A percentile compares a stretch with the other conserved stretches of the same genome.
Conservation (phyloP, 1,140 invertebrate species). For the Hycleus phaleratus region DNA sequence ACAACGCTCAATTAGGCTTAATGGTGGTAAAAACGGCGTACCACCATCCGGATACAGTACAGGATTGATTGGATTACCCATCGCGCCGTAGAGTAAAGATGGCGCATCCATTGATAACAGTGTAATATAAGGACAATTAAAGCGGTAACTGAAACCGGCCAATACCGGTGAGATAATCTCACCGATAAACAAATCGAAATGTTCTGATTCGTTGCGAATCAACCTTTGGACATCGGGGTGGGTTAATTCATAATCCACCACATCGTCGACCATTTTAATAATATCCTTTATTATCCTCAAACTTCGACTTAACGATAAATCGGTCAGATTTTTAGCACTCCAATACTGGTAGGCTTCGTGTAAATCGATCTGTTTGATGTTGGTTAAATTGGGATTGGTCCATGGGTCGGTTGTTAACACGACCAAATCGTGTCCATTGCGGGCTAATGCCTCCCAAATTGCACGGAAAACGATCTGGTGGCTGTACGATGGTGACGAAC, state of each 20-base stretch:
- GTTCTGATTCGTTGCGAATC: conserved; percentile 29
- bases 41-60: conserved; percentile 28
- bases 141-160: conserved; percentile 30
- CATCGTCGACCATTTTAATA: neutral
- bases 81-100: conserved; percentile 21
- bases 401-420: conserved; percentile 38
- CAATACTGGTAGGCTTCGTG: conserved; percentile 8
- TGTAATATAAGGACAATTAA: conserved; percentile 34
- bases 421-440: conserved; percentile 43
- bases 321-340: neutral
- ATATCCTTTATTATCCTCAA: neutral
- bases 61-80: conserved; percentile 36
- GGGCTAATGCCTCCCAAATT: conserved; percentile 29
- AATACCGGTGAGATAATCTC: conserved; percentile 29
- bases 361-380: conserved; percentile 16
- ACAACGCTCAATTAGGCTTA: conserved; percentile 19
- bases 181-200: conserved; percentile 37
- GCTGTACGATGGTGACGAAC: conserved; percentile 40
- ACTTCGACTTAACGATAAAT: neutral
- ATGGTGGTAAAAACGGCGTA: conserved; percentile 11
- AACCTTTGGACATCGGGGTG: conserved; percentile 30
- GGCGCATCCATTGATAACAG: conserved; percentile 29
- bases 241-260: conserved; percentile 17
- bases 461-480: conserved; percentile 40
- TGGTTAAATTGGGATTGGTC: conserved; percentile 19